These are phyloP conservation scores for Acridotheres tristis DNA, from an alignment of 2,797 vertebrate species.

Conservation along the genomic window DNA sequence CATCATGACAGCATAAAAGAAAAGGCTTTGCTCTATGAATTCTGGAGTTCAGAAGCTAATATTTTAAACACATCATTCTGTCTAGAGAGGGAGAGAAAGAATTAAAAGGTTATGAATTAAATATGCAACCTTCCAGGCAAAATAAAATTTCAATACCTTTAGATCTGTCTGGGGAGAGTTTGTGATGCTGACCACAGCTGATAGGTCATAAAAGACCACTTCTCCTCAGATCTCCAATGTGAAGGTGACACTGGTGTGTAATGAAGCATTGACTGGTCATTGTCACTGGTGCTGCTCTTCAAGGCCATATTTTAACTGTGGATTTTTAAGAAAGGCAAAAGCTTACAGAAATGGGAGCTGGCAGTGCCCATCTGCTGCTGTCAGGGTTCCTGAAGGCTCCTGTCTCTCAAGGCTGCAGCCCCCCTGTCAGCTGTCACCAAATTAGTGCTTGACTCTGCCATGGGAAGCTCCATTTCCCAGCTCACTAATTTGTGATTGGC, in stretches of 20 bases:
- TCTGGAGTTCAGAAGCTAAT: not conserved
- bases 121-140: not conserved
- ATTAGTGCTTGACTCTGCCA: not conserved
- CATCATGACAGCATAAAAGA: not conserved
- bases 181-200: not conserved
- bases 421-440: not conserved
- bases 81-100: not conserved
- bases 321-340: not conserved
- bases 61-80: not conserved
- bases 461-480: not conserved
- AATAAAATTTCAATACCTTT: not conserved
- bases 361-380: constrained; percentile 29
- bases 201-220: no score
- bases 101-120: not conserved
- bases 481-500: not conserved
- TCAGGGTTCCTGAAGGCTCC: not conserved
- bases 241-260: not conserved
- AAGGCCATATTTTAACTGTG: not conserved
- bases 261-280: not conserved
- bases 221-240: not conserved
- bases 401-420: not conserved
- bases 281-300: not conserved
- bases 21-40: not conserved
- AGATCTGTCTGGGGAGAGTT: not conserved
- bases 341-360: not conserved